Evolutionary conservation across 2,888 invertebrate genomes (phyloP), one percentile per base, ranked within the genome.

Genomic region (Platypus cylindrus): DNA sequence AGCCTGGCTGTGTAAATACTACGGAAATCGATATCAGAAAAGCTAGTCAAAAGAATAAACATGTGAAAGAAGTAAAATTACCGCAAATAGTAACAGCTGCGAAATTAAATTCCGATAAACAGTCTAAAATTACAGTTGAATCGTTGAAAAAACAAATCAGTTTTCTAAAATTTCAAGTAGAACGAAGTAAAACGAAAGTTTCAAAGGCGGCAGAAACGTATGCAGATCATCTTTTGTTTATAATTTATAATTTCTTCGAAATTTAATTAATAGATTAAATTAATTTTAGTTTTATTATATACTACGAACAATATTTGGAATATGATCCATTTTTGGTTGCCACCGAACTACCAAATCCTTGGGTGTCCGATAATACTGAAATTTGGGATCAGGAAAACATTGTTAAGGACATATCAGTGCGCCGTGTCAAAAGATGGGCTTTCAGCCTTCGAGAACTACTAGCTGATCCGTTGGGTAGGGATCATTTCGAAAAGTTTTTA

Each of bases 1-100:
- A 90, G 87, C 97, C 98, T 5, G 97, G 97, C 34, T 95, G 94
- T 64, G 94, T 98, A 20, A 98, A 97, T 64, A 97, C 95, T 1
- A 97, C 95, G 1, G 97, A 98, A 63, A 75, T 97, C 56, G 98
- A 99, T 60, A 94, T 97, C 26, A 91, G 90, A 63, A 98, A 98
- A 66, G 78, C 91, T 29, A 94, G 82, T 42, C 73, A 82, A 16
- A 68, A 66, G 58, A 66, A 68, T 45, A 70, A 69, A 50, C 66
- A 68, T 17, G 44, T 52, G 28, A 55, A 55, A 37, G 56, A 55
- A 17, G 44, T 60, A 14, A 65, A 64, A 53, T 58, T 58, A 32
- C 49, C 62, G 41, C 64, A 64, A 46, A 52, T 64, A 38, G n/a
- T n/a, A n/a, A 66, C 68, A 27, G 67, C 70, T 37, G 70, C 70